These are phyloP conservation scores for Spheniscus mendiculus DNA, from an alignment of 2,113 vertebrate genomes.

Conservation along the genomic window DNA sequence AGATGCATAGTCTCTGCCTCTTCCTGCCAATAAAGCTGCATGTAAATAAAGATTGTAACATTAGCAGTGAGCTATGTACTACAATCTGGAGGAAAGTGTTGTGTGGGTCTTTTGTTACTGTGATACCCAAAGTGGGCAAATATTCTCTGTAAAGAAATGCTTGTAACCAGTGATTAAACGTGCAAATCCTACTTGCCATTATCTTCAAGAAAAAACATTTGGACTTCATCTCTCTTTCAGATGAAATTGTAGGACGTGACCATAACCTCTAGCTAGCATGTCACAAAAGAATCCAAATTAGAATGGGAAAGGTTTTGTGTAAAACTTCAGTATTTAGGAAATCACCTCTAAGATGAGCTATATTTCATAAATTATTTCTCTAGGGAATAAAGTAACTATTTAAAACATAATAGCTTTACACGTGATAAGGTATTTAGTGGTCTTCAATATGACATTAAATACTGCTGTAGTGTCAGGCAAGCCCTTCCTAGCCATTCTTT, in stretches of 20 bases:
- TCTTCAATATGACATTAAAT: not conserved
- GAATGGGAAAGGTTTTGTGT: conserved; percentile 16
- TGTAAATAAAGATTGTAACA: not conserved
- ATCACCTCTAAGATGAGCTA: conserved; percentile 37
- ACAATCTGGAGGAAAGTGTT: not conserved
- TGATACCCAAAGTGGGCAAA: not conserved
- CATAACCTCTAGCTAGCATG: not conserved
- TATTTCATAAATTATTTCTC: not conserved
- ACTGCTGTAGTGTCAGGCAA: not conserved
- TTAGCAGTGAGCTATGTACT: not conserved
- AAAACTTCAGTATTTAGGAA: conserved; percentile 39
- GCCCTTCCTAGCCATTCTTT: not conserved
- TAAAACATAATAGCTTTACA: not conserved
- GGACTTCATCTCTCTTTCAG: not conserved
- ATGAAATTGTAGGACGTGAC: not conserved
- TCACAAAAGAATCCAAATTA: conserved; percentile 20
- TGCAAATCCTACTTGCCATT: not conserved
- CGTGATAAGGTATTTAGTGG: not conserved
- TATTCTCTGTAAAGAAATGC: not conserved
- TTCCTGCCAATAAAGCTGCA: not conserved
- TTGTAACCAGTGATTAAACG: not conserved
- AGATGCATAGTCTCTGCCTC: not conserved
- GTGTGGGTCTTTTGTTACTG: not conserved
- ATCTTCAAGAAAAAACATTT: not conserved
- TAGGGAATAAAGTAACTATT: not conserved